Conservation (phyloP, 2,797 vertebrate species). For the Megalops cyprinoides region DNA sequence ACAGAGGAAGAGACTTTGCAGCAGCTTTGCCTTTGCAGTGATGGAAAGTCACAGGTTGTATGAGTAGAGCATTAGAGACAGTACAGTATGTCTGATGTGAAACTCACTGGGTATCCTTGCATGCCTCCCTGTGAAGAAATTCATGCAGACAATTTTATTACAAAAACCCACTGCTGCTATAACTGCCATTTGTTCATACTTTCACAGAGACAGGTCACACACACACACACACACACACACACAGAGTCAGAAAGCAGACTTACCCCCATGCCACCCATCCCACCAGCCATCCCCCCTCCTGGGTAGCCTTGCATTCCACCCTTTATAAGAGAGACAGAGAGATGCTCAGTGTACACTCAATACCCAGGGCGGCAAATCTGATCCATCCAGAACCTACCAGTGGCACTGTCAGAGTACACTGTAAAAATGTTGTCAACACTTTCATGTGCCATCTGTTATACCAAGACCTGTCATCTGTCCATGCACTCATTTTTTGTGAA, state of each 20-base stretch:
- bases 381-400: no score
- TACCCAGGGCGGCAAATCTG: no score
- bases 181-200: background rate
- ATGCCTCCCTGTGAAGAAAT: background rate
- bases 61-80: background rate
- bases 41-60: background rate
- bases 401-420: background rate
- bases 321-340: background rate
- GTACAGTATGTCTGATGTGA: background rate
- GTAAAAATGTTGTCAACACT: no score
- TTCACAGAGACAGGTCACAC: background rate
- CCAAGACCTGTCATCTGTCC: no score
- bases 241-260: background rate
- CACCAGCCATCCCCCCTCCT: slow-evolving; percentile 37
- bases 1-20: background rate
- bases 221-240: slow-evolving; percentile 5
- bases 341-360: slow-evolving; percentile 13
- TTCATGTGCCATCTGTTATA: no score
- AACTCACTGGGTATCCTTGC: slow-evolving; percentile 7
- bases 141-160: background rate
- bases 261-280: slow-evolving; percentile 42
- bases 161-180: background rate
- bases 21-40: background rate
- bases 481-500: no score
- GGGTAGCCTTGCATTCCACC: slow-evolving; percentile 29